phyloP scores from a whole-genome alignment of 2,113 vertebrate species.

The Ameiurus melas region DNA sequence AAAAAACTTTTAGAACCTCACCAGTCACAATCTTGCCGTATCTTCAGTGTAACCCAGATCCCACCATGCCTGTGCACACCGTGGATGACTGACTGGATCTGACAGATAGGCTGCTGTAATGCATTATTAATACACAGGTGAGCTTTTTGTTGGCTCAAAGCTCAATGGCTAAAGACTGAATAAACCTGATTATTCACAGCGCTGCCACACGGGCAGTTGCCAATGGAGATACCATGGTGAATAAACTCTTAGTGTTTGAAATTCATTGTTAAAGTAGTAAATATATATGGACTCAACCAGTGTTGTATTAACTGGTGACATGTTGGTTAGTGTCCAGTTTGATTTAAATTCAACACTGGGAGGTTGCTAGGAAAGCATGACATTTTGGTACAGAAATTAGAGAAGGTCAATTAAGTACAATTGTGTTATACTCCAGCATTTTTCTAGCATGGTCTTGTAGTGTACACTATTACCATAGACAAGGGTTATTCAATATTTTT shows the following conservation, averaged over 20 bases:
- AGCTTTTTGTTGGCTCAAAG: constrained; percentile 5
- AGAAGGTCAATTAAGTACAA: background rate
- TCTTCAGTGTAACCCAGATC: constrained; percentile 14
- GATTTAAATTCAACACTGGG: background rate
- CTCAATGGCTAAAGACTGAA: constrained; percentile 19
- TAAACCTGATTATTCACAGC: constrained; percentile 23
- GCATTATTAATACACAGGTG: constrained; percentile 70
- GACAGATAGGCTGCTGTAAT: constrained; percentile 43
- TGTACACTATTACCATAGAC: background rate
- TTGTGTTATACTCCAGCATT: too few relatives aligned
- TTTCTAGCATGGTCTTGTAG: background rate
- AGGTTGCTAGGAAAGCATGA: background rate
- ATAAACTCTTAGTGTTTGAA: constrained; percentile 23
- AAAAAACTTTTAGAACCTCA: constrained; percentile 9
- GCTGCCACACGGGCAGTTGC: constrained; percentile 9
- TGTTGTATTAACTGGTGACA: background rate
- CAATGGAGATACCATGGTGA: constrained; percentile 27
- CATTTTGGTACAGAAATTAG: background rate
- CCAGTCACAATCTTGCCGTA: constrained; percentile 11
- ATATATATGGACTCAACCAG: background rate
- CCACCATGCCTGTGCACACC: background rate
- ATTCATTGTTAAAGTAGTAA: constrained; percentile 6
- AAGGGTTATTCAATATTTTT: background rate
- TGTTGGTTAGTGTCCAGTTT: background rate
- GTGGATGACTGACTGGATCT: background rate